phyloP scores from a whole-genome alignment of 1,140 invertebrate species.

The Drosophila melanogaster region DNA sequence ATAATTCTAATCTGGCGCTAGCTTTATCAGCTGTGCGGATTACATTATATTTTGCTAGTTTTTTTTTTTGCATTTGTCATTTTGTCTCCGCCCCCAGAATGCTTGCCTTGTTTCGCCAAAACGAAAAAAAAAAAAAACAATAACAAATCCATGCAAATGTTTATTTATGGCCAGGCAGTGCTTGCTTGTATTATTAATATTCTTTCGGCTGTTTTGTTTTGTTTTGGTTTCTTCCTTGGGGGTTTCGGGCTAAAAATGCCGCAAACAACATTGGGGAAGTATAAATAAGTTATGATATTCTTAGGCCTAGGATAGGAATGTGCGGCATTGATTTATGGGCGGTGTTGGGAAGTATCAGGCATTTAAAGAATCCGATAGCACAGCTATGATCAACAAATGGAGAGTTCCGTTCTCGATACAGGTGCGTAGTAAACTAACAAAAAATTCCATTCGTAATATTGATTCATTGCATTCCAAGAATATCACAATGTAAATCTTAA shows the following conservation, averaged over 20 bases:
- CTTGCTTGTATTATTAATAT: constrained; percentile 60
- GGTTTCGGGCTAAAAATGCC: constrained; percentile 63
- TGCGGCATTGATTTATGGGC: constrained; percentile 25
- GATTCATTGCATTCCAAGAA: too few relatives aligned
- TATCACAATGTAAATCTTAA: too few relatives aligned
- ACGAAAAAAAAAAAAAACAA: constrained; percentile 32
- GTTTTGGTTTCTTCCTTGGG: neutral
- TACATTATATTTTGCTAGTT: constrained; percentile 16
- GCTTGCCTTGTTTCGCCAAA: constrained; percentile 37
- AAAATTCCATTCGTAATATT: neutral
- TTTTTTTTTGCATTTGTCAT: constrained; percentile 28
- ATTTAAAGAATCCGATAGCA: constrained; percentile 17
- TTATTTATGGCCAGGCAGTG: constrained; percentile 66
- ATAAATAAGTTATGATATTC: constrained; percentile 51
- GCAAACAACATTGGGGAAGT: constrained; percentile 50
- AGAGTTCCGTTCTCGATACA: neutral
- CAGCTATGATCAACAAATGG: neutral
- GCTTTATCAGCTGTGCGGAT: constrained; percentile 34
- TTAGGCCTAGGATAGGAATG: constrained; percentile 48
- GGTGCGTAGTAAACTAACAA: neutral
- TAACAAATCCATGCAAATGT: constrained; percentile 60
- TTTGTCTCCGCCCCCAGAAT: constrained; percentile 1
- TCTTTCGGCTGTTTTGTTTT: constrained; percentile 48
- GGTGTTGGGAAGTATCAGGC: constrained; percentile 30
- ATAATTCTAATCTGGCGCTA: constrained; percentile 31